Conservation (phyloP, 2,797 vertebrate species). For the Limosa lapponica region DNA sequence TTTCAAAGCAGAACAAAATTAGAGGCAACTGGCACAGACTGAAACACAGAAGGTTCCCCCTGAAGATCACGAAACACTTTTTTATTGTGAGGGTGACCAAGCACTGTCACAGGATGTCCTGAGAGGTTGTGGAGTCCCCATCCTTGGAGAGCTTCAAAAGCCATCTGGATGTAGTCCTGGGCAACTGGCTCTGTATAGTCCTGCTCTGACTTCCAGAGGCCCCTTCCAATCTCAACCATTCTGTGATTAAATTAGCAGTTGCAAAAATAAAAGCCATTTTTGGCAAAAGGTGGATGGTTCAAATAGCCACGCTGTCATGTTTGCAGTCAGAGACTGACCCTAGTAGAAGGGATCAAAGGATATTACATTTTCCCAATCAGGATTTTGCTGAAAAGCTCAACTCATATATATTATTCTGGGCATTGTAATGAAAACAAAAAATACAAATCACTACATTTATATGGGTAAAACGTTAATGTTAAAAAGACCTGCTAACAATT, state of each 20-base stretch:
- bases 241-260: background rate
- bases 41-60: background rate
- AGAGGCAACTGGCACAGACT: background rate
- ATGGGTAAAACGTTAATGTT: background rate
- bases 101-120: background rate
- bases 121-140: background rate
- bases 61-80: background rate
- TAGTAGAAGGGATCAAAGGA: background rate
- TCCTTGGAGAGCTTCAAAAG: background rate
- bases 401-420: background rate
- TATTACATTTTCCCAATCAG: background rate
- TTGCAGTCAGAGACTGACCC: background rate
- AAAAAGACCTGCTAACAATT: background rate
- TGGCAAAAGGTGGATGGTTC: background rate
- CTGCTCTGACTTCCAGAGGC: background rate
- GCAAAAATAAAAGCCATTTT: conserved; percentile 6
- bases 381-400: background rate
- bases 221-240: background rate
- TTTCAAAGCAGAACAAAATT: background rate
- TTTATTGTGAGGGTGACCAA: fast-evolving
- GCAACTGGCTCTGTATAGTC: background rate
- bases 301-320: background rate
- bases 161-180: background rate
- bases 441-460: background rate
- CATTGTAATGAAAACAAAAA: background rate